Evolutionary conservation across 2,888 invertebrate species (phyloP), one percentile per base, ranked within the genome.

Genomic region (Nephrotoma appendiculata): DNA sequence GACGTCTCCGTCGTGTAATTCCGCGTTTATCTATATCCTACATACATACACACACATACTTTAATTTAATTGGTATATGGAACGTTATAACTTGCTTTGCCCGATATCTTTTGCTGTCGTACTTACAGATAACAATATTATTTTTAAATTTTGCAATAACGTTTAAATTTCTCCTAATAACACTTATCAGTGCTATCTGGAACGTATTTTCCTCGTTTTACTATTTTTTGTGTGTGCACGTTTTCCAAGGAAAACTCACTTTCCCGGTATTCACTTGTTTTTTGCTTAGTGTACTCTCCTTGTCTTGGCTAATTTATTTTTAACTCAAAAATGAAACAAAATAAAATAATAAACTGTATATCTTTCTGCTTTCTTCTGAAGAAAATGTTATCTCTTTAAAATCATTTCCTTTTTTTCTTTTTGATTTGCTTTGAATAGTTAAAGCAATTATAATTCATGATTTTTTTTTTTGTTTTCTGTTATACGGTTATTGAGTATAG

Each of bases 371-470:
- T 31, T 31, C 71, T 71, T 71, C 9, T 71, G 71, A 71, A 71
- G 71, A 71, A 71, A 71, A 71, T 71, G 71, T 71, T 71, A 71
- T 71, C 71, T 71, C 31, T 71, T 71, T 31, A 71, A 71, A 84
- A 84, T 84, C 84, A 84, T 84, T 84, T 84, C 84, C 84, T 42
- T 84, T 84, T 84, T 84, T 84, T 84, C 84, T 84, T 84, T 84
- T 41, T 84, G n/a, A 84, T 84, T 84, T 84, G 84, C 43, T 84
- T 84, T 84, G 84, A 84, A 84, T 84, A 84, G 42, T 84, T 84
- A 84, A 84, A 84, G 43, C 84, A 84, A 84, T 84, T 42, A 84
- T 84, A 42, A 84, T 84, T 84, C 84, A 84, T 84, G 42, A 15
- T 84, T 42, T 83, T 6, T 83, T n/a, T 19, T 31, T 31, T 31